Base-by-base conservation (phyloP, 1,140 invertebrate genomes). In the Drosophila nebulosa region DNA sequence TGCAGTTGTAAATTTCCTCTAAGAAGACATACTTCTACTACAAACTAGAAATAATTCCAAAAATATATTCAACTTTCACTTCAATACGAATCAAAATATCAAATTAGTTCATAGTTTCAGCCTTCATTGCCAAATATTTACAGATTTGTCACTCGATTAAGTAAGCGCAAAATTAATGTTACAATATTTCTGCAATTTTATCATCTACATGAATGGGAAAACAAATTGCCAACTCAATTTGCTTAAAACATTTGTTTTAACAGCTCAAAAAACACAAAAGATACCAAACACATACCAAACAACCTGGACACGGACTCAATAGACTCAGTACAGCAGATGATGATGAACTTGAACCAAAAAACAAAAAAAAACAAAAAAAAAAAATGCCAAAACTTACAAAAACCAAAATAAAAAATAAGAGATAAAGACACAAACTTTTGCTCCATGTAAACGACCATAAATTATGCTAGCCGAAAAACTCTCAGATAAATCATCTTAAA, bases 291-390 rank as follows among this genome's bases (percentile, higher is more conserved):
- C 18, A 56, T 51, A 56, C 50, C 46, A 36, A 56, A 56, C n/a
- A 56, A 46, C 51, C 46, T 36, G 50, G 26, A 22, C 63, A 71
- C 35, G 71, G 12, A 32, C 24, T 39, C 64, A 74, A 57, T 3
- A n/a, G n/a, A 32, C 21, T 39, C 58, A 63, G 58, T 30, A 58
- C 50, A n/a, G n/a, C n/a, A n/a, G n/a, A n/a, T n/a, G 76, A 77
- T 84, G 73, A 79, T 84, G 73, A 79, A 84, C 80, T 85, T 84
- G 80, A 84, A 70, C 81, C 51, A 77, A 65, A 80, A 78, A 60
- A 55, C 21, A n/a, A 10, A 52, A 52, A 35, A 5, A 9, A 3
- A 55, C 52, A 6, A 27, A n/a, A 6, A 27, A 16, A 42, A n/a
- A 56, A 36, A 56, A 24, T 7, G n/a, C n/a, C n/a, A n/a, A n/a